Conservation (phyloP, 2,797 vertebrate genomes). For the Sebastes diploproa region DNA sequence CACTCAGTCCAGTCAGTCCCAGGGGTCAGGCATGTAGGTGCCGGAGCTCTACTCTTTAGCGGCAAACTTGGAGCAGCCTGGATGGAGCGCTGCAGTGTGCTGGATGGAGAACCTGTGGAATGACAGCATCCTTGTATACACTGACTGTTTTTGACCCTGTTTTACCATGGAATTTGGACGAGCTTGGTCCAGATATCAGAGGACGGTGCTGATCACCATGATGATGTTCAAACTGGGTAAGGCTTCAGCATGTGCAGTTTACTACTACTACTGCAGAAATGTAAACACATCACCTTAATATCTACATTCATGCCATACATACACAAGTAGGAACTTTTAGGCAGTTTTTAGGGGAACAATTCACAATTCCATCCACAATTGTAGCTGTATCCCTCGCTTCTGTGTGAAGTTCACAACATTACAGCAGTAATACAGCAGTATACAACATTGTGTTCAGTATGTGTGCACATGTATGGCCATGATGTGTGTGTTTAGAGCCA, state of each 20-base stretch:
- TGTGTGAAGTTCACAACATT: neutral
- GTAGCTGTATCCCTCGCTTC: neutral
- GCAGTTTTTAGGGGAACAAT: neutral
- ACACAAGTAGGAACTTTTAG: neutral
- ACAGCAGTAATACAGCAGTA: neutral
- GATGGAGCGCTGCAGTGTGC: conserved; percentile 16
- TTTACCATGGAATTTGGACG: conserved; percentile 76
- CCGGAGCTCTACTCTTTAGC: conserved; percentile 12
- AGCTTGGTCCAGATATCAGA: conserved; percentile 68
- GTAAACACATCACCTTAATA: neutral
- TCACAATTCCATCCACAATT: neutral
- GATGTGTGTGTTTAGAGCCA: neutral
- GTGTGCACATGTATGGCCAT: neutral
- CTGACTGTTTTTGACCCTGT: conserved; percentile 18
- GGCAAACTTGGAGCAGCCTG: conserved; percentile 32
- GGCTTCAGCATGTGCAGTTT: conserved; percentile 5
- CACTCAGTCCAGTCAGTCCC: conserved; percentile 20
- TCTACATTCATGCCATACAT: neutral
- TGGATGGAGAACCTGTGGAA: conserved; percentile 51
- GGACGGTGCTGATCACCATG: conserved; percentile 70
- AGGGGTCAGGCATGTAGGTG: conserved; percentile 49
- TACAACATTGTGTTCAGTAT: neutral
- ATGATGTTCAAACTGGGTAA: conserved; percentile 82
- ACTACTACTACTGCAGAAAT: neutral
- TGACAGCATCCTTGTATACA: conserved; percentile 14